Conservation (phyloP, 2,888 invertebrate species). For the Schizotus pectinicornis region DNA sequence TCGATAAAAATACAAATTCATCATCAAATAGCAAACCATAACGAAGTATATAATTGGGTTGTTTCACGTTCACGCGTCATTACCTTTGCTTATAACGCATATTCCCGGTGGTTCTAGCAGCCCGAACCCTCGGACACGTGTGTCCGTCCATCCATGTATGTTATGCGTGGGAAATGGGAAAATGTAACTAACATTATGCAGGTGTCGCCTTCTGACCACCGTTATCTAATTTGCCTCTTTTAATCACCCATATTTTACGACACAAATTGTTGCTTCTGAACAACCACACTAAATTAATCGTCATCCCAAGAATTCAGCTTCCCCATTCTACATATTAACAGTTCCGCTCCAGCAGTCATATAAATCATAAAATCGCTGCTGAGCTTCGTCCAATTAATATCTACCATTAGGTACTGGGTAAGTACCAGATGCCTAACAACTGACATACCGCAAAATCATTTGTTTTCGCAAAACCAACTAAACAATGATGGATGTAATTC, state of each 20-base stretch:
- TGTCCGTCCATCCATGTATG: slow-evolving; percentile 33
- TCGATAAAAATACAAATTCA: no score
- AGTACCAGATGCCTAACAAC: no score
- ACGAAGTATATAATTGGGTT: slow-evolving; percentile 42
- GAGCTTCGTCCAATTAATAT: slow-evolving; percentile 12
- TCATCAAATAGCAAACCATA: slow-evolving; percentile 21
- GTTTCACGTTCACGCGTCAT: slow-evolving; percentile 32
- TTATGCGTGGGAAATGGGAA: slow-evolving; percentile 39
- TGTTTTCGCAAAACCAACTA: no score
- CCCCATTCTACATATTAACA: neutral
- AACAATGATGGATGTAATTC: neutral
- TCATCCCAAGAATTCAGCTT: neutral
- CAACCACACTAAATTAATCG: neutral
- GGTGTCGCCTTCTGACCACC: slow-evolving; percentile 32
- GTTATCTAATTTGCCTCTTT: slow-evolving; percentile 11
- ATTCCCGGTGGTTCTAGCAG: slow-evolving; percentile 20
- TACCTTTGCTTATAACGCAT: slow-evolving; percentile 29
- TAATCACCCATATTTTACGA: slow-evolving; percentile 20
- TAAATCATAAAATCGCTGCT: slow-evolving; percentile 9
- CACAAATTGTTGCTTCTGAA: slow-evolving; percentile 3
- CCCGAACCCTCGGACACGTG: slow-evolving; percentile 34
- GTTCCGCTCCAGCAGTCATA: neutral
- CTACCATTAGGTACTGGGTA: neutral
- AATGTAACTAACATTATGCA: slow-evolving; percentile 30
- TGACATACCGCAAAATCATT: no score